Evolutionary conservation across 2,113 vertebrate genomes (phyloP).

Genomic region (Callospermophilus lateralis): DNA sequence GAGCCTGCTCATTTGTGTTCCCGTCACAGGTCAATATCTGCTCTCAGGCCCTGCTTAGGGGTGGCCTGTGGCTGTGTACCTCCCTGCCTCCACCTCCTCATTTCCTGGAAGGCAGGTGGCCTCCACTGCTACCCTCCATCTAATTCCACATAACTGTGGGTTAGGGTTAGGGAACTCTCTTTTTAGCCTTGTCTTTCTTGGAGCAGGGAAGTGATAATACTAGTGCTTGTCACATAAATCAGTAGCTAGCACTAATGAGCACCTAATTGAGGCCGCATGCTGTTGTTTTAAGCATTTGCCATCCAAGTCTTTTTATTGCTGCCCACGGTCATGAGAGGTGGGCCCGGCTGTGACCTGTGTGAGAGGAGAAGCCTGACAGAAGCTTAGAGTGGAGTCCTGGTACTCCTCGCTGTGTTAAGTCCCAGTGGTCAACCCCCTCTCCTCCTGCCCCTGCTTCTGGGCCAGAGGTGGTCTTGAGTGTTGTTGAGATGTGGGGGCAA

Average conservation of each 20-base stretch:
- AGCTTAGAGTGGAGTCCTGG: background rate
- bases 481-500: fast-evolving
- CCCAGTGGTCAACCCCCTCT: fast-evolving
- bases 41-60: background rate
- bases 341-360: fast-evolving
- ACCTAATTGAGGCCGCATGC: background rate
- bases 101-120: background rate
- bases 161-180: too few species aligned
- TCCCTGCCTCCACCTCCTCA: fast-evolving
- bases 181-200: background rate
- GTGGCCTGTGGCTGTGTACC: background rate
- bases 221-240: fast-evolving
- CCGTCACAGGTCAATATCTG: background rate
- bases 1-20: too few species aligned
- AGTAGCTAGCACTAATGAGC: background rate
- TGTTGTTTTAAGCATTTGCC: too few species aligned
- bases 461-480: background rate
- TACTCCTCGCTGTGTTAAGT: too few species aligned
- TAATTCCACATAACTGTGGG: fast-evolving
- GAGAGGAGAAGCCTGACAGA: background rate
- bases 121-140: background rate
- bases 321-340: background rate
- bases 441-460: background rate
- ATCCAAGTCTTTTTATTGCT: fast-evolving
- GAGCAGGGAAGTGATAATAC: too few species aligned